Evolutionary conservation across 2,888 invertebrate species (phyloP), one percentile per base, ranked within the genome.

Genomic region (Opisthograptis luteolata): DNA sequence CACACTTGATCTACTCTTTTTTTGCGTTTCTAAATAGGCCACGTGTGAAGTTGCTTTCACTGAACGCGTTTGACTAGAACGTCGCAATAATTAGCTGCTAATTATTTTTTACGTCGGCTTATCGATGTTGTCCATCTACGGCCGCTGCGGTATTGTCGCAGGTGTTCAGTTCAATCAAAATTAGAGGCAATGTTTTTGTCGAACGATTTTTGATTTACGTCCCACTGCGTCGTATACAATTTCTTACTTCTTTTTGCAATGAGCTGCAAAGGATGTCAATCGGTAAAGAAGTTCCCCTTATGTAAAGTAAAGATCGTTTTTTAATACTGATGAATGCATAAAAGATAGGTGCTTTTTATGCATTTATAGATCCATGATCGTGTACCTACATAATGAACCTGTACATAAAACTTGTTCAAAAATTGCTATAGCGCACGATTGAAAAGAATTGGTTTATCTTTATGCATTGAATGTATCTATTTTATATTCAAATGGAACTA

Each of bases 31-130:
- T 69, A 81, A 79, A 81, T 79, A 68, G 81, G 75, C 58, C 81
- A 78, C 62, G 74, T 76, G 79, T 83, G 79, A 79, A 82, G 17
- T 28, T 42, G 35, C 88, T 88, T 89, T 88, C 88, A 87, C 88
- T 87, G 70, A 73, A 66, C 79, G 70, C 66, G 78, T 79, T 78
- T 74, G 72, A 66, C 70, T 71, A 63, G 73, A n/a, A 69, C 73
- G 67, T 66, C 67, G 70, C 66, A 71, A 73, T 86, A 83, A 86
- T 87, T 79, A 85, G 66, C 51, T 64, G 73, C 73, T 84, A 75
- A 81, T 79, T 79, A 69, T 66, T 63, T 74, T 74, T 71, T 61
- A 69, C 68, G 70, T 66, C 57, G 55, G 51, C 45, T 62, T 58
- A 56, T 58, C 60, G 59, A 65, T 60, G 58, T 48, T 25, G 39